Percentiles rank a stretch among this genome's conserved stretches.
phyloP scores from a whole-genome alignment of 2,797 vertebrate species.

The Pelochelys cantorii region DNA sequence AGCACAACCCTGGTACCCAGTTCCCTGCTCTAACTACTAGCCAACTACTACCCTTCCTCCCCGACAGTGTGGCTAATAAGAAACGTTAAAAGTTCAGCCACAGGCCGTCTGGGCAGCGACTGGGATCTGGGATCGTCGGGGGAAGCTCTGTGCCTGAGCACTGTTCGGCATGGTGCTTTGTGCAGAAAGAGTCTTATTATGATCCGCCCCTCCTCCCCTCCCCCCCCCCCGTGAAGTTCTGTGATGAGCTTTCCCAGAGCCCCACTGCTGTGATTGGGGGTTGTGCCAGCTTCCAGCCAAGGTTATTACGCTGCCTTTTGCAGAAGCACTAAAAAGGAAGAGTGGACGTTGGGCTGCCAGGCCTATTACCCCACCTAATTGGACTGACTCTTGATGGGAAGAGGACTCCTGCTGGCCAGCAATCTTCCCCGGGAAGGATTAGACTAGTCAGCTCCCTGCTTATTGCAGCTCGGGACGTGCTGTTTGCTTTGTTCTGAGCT shows the following conservation, averaged over 20 bases:
- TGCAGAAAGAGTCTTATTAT: background rate
- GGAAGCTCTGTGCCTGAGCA: accelerated
- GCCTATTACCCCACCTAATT: background rate
- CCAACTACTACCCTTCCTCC: background rate
- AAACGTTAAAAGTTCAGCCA: background rate
- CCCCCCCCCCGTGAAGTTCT: too few species aligned
- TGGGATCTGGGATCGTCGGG: background rate
- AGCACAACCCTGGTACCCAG: background rate
- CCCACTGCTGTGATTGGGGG: accelerated
- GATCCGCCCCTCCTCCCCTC: accelerated
- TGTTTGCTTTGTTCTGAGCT: accelerated
- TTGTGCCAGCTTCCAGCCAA: background rate
- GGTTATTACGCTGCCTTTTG: background rate
- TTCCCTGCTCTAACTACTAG: background rate
- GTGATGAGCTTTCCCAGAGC: background rate
- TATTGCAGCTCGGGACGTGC: accelerated
- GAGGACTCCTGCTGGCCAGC: background rate
- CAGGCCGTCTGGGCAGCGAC: background rate
- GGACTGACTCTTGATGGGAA: background rate
- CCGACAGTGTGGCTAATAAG: background rate
- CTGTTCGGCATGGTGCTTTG: accelerated
- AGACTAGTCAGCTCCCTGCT: accelerated
- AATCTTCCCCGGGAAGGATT: background rate
- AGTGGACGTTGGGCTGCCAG: background rate
- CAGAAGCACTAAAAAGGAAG: background rate